Base-by-base conservation (phyloP, 2,797 vertebrate genomes). In the Dendrocincla fuliginosa region DNA sequence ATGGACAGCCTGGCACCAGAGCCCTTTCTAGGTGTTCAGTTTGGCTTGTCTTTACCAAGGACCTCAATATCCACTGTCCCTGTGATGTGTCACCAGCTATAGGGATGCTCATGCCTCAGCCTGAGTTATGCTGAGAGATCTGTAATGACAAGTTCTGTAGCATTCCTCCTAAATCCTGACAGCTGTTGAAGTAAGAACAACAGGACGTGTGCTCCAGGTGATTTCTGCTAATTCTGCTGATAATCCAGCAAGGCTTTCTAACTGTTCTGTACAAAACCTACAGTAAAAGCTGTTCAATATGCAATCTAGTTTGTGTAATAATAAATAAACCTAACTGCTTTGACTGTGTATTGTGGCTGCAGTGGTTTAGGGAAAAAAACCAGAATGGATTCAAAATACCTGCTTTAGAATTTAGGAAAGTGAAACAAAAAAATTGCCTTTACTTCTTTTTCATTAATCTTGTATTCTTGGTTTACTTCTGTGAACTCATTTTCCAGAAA, bases 391-490 rank as follows among this genome's bases (percentile, higher is more conserved):
- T 84, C 32, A 68, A 71, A 93, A 78, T 69, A 75, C 57, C n/a
- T 71, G 32, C 69, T 88, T 55, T 86, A 47, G 74, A 70, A 74
- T 12, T 84, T 39, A 60, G 61, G 37, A 77, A 71, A 80, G 70
- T 25, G 44, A 56, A 87, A 8, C 5, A 20, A 30, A 50, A 53
- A 53, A 30, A 28, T 7, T 17, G 9, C 7, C 7, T 80, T 85
- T 64, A 19, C 37, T 87, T 11, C 19, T 74, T 79, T 93, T 84
- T 74, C 52, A 70, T 79, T 87, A 50, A 53, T 49, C n/a, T 70
- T 87, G 8, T 52, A 11, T 49, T 89, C 60, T 89, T 56, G 11
- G 17, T 87, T 91, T 85, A 71, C 30, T 87, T 93, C 55, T 30
- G 15, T 47, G 52, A 89, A 69, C 19, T 60, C 16, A 49, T 63